These are phyloP conservation scores for Syngnathus typhle DNA, from an alignment of 2,113 vertebrate genomes.

Conservation along the genomic window DNA sequence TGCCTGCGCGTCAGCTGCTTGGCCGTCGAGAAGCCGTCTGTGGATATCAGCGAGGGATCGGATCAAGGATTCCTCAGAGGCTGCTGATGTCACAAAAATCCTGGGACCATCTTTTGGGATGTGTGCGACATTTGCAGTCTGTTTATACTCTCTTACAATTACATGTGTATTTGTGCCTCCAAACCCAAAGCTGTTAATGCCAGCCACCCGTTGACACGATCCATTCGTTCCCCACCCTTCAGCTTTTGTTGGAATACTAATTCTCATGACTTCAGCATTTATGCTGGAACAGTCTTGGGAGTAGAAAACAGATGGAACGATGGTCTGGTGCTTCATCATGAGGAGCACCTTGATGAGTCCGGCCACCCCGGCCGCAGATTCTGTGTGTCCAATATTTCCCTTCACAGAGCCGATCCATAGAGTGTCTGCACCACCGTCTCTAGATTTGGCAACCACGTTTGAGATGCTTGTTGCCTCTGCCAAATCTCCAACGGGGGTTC, in stretches of 20 bases:
- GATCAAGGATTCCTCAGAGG: conserved; percentile 68
- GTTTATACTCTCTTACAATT: conserved; percentile 71
- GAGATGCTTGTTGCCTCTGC: conserved; percentile 74
- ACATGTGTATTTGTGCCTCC: conserved; percentile 82
- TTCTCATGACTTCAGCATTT: conserved; percentile 55
- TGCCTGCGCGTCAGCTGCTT: conserved; percentile 56
- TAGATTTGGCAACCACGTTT: conserved; percentile 64
- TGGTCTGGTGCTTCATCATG: conserved; percentile 80
- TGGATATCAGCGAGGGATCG: conserved; percentile 62
- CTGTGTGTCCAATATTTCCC: conserved; percentile 81
- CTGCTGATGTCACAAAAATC: conserved; percentile 76
- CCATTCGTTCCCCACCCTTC: conserved; percentile 70
- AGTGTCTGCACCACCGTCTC: conserved; percentile 35
- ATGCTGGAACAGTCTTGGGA: conserved; percentile 68
- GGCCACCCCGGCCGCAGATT: conserved; percentile 78
- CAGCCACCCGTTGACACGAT: conserved; percentile 66
- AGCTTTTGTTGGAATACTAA: conserved; percentile 66
- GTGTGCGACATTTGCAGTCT: conserved; percentile 19
- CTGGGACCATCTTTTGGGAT: conserved; percentile 50
- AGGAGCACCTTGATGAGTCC: conserved; percentile 81
- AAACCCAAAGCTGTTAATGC: conserved; percentile 85
- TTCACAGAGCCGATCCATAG: conserved; percentile 82
- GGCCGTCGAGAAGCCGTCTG: conserved; percentile 56
- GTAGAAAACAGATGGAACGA: conserved; percentile 78
- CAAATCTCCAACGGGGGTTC: conserved; percentile 74